Evolutionary conservation across 1,140 invertebrate genomes (phyloP).

Genomic region (Pachyrhynchus sulphureomaculatus): DNA sequence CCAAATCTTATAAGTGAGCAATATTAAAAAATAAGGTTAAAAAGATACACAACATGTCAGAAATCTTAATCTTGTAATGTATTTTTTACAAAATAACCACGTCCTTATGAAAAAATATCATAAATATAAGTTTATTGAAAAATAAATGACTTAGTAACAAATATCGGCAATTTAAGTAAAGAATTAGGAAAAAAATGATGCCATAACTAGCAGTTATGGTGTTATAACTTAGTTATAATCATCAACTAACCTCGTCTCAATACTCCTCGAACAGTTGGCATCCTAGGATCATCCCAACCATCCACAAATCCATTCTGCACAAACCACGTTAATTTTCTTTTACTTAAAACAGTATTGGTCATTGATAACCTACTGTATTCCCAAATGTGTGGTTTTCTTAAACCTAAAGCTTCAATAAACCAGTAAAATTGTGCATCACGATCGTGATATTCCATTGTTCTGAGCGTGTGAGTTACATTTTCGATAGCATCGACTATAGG

Average conservation of each 20-base stretch:
- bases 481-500: slow-evolving; percentile 98
- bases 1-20: too few species aligned
- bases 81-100: too few species aligned
- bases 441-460: slow-evolving; percentile 99
- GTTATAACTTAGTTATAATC: too few species aligned
- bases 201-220: too few species aligned
- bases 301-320: slow-evolving; percentile 91
- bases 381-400: slow-evolving; percentile 93
- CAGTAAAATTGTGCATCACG: slow-evolving; percentile 97
- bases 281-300: slow-evolving; percentile 99
- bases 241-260: slow-evolving; percentile 69
- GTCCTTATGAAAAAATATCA: too few species aligned
- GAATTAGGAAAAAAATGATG: too few species aligned
- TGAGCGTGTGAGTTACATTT: slow-evolving; percentile 93
- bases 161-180: too few species aligned
- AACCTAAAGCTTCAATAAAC: slow-evolving; percentile 83
- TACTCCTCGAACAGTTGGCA: slow-evolving; percentile 97
- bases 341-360: slow-evolving; percentile 96
- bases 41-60: too few species aligned
- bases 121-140: too few species aligned
- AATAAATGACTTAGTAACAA: too few species aligned
- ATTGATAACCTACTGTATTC: slow-evolving; percentile 90
- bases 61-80: too few species aligned
- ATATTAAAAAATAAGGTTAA: too few species aligned
- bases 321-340: slow-evolving; percentile 97